Evolutionary conservation across 2,113 vertebrate species (phyloP).

Genomic region (Ascaphus truei): DNA sequence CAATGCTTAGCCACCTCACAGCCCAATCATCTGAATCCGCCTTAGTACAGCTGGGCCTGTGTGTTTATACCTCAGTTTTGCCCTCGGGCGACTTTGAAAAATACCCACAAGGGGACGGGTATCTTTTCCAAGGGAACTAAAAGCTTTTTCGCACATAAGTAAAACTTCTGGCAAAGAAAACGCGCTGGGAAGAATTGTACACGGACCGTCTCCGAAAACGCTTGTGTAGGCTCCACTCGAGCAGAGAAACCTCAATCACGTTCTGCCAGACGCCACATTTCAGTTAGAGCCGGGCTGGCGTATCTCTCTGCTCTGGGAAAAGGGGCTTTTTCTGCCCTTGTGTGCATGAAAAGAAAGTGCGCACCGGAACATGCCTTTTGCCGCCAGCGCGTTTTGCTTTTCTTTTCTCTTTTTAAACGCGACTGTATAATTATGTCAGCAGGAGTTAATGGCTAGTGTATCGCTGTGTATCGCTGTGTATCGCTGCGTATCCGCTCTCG

Average conservation of each 20-base stretch:
- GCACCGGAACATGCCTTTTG: background rate
- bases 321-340: slow-evolving; percentile 20
- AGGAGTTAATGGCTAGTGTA: too few species aligned
- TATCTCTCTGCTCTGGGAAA: slow-evolving; percentile 37
- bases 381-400: background rate
- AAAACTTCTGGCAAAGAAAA: too few species aligned
- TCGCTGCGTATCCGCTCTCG: background rate
- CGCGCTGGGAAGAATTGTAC: background rate
- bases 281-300: slow-evolving; percentile 37
- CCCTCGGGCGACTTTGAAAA: too few species aligned
- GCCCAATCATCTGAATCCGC: too few species aligned
- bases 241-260: slow-evolving; percentile 40
- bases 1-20: too few species aligned
- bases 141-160: too few species aligned
- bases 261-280: slow-evolving; percentile 41
- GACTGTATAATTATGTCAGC: too few species aligned
- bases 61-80: too few species aligned
- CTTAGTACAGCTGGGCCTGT: too few species aligned
- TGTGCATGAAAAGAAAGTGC: background rate
- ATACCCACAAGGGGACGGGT: too few species aligned
- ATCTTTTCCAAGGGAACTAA: too few species aligned
- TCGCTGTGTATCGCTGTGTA: background rate
- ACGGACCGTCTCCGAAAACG: slow-evolving; percentile 24
- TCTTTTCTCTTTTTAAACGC: background rate
- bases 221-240: slow-evolving; percentile 19